phyloP scores from a whole-genome alignment of 2,797 vertebrate species.

The Melanotaenia trifasciata region DNA sequence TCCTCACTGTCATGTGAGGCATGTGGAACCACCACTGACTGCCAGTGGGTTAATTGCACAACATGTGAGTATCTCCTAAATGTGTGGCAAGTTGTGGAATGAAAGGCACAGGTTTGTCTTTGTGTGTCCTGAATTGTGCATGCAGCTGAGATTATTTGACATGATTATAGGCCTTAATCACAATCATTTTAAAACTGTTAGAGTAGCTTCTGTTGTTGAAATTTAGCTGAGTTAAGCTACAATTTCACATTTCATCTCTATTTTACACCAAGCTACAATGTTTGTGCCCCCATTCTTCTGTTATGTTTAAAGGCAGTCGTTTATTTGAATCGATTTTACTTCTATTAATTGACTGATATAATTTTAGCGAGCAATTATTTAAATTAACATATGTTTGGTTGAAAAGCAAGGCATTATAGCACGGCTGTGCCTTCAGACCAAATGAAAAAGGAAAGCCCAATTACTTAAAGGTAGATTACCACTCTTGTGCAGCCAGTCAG shows the following conservation, averaged over 20 bases:
- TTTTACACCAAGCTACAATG: neutral
- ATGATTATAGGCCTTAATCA: slow-evolving; percentile 10
- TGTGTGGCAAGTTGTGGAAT: slow-evolving; percentile 37
- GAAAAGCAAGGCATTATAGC: neutral
- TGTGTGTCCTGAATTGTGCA: slow-evolving; percentile 52
- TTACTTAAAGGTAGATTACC: neutral
- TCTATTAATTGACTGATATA: neutral
- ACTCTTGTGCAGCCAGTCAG: neutral
- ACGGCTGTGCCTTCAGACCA: neutral
- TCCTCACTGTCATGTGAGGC: accelerated
- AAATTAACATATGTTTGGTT: neutral
- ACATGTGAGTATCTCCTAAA: slow-evolving; percentile 70
- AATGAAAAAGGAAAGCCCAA: neutral
- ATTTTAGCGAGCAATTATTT: neutral
- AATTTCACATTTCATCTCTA: neutral
- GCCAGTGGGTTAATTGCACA: slow-evolving; percentile 72
- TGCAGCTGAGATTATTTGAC: slow-evolving; percentile 44
- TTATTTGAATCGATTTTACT: neutral
- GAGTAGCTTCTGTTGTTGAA: neutral
- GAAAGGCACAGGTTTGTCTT: slow-evolving; percentile 57
- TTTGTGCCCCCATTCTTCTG: neutral
- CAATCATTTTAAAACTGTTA: neutral
- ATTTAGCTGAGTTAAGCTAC: neutral
- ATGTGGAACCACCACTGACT: slow-evolving; percentile 26
- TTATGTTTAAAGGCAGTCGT: neutral